Evolutionary conservation across 2,113 vertebrate species (phyloP), one percentile per base, ranked within the genome.

Genomic region (Ursus arctos): DNA sequence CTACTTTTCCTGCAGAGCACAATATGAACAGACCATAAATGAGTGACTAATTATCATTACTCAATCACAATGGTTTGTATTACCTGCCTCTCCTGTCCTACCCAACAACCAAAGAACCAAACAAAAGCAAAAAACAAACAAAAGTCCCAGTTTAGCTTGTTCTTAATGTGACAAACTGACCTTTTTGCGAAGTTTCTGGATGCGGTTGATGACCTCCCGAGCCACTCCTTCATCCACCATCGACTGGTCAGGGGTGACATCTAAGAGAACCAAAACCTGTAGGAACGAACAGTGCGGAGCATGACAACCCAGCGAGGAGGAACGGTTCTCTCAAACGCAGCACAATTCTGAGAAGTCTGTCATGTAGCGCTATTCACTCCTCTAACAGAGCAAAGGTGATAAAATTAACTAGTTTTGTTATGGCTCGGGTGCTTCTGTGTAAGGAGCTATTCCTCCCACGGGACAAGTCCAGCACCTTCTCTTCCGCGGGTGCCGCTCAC

Each of bases 161-260:
- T 81, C 71, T 86, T 91, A 28, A 95, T 26, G 28, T 77, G 13
- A 95, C 88, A 84, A 84, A 88, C 96, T 94, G 74, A 99, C 99
- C 99, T 99, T 99, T 98, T 99, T 99, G 63, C 99, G 99, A 89
- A 99, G 99, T 97, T 99, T 99, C 99, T 99, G 99, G 97, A 99
- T 99, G 97, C 99, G 99, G 98, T 99, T 99, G 97, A 99, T 99
- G 97, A 99, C 99, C 84, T 99, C 99, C 59, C 99, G 98, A 81
- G 99, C 99, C 96, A 99, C 99, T 4, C 99, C 99, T 98, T 99
- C 99, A 95, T 99, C 99, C 84, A 99, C 97, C 99, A 99, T 99
- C 71, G 99, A 99, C 98, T 99, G 99, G 98, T 99, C 99, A 2
- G 99, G 99, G 31, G 99, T 99, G 94, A 99, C 98, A 59, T 99